Base-by-base conservation (phyloP, 2,797 vertebrate species). In the Enteromius mattozi region DNA sequence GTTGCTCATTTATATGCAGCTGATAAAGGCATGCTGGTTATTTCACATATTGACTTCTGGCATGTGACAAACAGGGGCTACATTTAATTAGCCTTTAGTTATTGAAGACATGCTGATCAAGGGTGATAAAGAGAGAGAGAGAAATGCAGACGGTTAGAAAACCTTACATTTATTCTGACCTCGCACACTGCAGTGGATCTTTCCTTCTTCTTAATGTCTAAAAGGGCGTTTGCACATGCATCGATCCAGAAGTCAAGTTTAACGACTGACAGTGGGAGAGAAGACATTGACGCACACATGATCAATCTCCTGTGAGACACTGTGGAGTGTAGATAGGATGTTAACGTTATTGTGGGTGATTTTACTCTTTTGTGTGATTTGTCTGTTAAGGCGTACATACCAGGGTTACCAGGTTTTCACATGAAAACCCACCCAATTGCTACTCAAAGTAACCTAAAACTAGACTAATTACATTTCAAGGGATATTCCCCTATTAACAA, bases 61-160 rank as follows among this genome's bases (percentile, higher is more conserved):
- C 47, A 68, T 85, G 85, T 80, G 82, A 83, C 84, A 88, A 91
- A 89, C 77, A 87, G 78, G 78, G 40, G 83, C 81, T 87, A 69
- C 71, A 80, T 86, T 91, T 88, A 89, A 90, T 91, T 88, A 87
- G 86, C 85, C 79, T 87, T 88, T 86, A 70, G 78, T 68, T 79
- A 82, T 79, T 71, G 74, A 72, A 83, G 71, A 79, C 54, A 42
- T 45, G 61, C 8, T 47, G 75, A 77, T 81, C 59, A 59, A 69
- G 45, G 17, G 1, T 81, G 77, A 70, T 59, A 71, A 68, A 61
- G 66, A 4, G n/a, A n/a, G 75, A 35, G 35, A 27, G 35, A 79
- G 76, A 24, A 3, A 61, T 13, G 61, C 1, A 19, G 17, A 42
- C 4, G 1, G 6, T 21, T 30, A n/a, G 19, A 75, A 12, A 59